Evolutionary conservation across 2,888 invertebrate species (phyloP).

Genomic region (Zelleria hepariella): DNA sequence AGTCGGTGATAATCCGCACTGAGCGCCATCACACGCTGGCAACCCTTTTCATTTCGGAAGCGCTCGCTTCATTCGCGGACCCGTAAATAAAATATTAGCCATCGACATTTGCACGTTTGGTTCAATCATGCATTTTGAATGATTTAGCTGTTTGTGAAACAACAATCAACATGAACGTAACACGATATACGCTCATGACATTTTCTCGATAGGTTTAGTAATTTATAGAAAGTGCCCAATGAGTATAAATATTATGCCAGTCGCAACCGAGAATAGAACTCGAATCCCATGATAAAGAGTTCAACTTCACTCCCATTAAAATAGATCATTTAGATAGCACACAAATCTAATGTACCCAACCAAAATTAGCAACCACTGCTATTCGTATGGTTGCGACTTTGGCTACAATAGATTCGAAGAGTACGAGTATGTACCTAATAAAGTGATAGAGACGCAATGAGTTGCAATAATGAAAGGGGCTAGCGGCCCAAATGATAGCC

Average conservation of each 20-base stretch:
- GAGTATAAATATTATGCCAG: too few relatives aligned
- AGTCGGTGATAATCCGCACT: constrained; percentile 53
- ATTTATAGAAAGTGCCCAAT: too few relatives aligned
- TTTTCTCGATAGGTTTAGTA: not conserved
- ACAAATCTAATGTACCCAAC: too few relatives aligned
- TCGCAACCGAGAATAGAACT: too few relatives aligned
- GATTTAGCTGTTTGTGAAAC: too few relatives aligned
- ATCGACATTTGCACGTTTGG: not conserved
- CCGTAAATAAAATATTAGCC: constrained; percentile 6
- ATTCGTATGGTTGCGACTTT: not conserved
- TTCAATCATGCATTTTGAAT: not conserved
- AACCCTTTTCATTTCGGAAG: constrained; percentile 2
- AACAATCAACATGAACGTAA: not conserved
- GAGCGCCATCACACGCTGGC: constrained; percentile 40
- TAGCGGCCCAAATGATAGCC: constrained; percentile 20
- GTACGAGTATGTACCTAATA: too few relatives aligned
- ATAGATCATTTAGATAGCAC: too few relatives aligned
- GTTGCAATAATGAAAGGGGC: constrained; percentile 25
- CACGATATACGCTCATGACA: too few relatives aligned
- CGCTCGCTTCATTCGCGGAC: not conserved
- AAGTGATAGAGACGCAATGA: not conserved
- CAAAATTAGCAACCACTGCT: too few relatives aligned
- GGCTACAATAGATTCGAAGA: not conserved
- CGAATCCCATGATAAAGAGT: too few relatives aligned
- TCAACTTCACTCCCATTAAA: too few relatives aligned